These are phyloP conservation scores for Helostoma temminkii DNA, from an alignment of 2,797 vertebrate genomes.

Conservation along the genomic window DNA sequence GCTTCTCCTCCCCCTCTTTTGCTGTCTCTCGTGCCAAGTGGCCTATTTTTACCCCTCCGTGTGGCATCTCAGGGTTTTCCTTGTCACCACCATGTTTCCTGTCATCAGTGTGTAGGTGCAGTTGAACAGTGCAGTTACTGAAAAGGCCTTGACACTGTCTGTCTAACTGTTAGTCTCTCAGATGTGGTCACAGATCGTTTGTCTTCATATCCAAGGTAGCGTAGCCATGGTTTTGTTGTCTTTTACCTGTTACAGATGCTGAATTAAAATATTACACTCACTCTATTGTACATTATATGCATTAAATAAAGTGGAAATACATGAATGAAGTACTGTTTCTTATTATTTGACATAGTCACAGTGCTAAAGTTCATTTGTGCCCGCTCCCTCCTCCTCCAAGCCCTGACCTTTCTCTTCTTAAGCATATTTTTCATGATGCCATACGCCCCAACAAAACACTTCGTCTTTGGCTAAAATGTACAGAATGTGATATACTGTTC, in stretches of 20 bases:
- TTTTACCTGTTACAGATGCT: constrained; percentile 17
- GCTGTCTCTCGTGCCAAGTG: constrained; percentile 81
- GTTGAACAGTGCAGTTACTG: constrained; percentile 64
- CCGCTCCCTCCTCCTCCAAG: constrained; percentile 1
- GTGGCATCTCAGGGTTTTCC: constrained; percentile 87
- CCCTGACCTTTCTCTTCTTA: constrained; percentile 31
- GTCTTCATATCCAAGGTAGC: constrained; percentile 34
- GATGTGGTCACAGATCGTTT: constrained; percentile 68
- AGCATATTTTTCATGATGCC: constrained; percentile 72
- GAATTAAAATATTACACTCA: background rate
- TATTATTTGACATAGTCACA: constrained; percentile 44
- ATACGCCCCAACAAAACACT: constrained; percentile 63
- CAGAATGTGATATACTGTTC: constrained; percentile 75
- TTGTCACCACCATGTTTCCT: constrained; percentile 78
- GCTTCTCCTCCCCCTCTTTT: constrained; percentile 46
- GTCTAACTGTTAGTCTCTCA: constrained; percentile 66
- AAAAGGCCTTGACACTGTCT: constrained; percentile 54
- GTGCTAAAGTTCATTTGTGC: constrained; percentile 53
- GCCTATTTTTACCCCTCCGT: constrained; percentile 87
- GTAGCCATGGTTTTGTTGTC: background rate
- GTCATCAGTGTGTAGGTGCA: constrained; percentile 66
- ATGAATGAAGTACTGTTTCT: constrained; percentile 2
- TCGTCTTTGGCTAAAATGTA: constrained; percentile 66
- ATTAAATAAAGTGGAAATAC: constrained; percentile 5
- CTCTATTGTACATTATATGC: background rate